phyloP scores from a whole-genome alignment of 2,888 invertebrate species.

The Luffia ferchaultella region DNA sequence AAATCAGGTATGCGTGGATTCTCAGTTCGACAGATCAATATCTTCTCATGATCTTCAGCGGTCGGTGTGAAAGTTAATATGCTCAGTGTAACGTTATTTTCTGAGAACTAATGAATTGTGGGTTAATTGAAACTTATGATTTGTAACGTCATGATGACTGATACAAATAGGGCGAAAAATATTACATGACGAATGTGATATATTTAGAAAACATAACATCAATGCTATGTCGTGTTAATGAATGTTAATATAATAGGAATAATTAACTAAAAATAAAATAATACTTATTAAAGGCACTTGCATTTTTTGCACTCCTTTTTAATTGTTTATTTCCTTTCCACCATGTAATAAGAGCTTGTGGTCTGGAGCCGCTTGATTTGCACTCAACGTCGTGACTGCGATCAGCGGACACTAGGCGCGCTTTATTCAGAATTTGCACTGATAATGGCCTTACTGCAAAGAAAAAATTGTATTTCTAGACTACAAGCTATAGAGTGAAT shows the following conservation, averaged over 20 bases:
- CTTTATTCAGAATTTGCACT: constrained; percentile 82
- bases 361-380: constrained; percentile 81
- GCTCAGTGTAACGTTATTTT: constrained; percentile 81
- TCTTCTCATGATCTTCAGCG: constrained; percentile 82
- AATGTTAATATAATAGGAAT: no score
- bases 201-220: no score
- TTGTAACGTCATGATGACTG: no score
- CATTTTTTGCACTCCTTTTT: constrained; percentile 77
- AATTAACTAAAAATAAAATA: no score
- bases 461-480: no score
- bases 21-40: constrained; percentile 79
- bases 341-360: constrained; percentile 86
- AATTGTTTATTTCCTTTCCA: constrained; percentile 83
- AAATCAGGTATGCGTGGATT: constrained; percentile 78
- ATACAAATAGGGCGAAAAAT: no score
- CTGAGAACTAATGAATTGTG: constrained; percentile 65
- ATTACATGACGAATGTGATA: no score
- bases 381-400: constrained; percentile 86
- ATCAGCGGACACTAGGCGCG: constrained; percentile 81
- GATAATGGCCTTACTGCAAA: constrained; percentile 81
- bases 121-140: no score
- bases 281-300: no score
- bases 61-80: constrained; percentile 78
- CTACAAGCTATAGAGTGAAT: no score
- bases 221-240: no score